A percentile compares a stretch with the other conserved stretches of the same genome.
Evolutionary conservation across 1,140 invertebrate species (phyloP).

Genomic region (Drosophila auraria): DNA sequence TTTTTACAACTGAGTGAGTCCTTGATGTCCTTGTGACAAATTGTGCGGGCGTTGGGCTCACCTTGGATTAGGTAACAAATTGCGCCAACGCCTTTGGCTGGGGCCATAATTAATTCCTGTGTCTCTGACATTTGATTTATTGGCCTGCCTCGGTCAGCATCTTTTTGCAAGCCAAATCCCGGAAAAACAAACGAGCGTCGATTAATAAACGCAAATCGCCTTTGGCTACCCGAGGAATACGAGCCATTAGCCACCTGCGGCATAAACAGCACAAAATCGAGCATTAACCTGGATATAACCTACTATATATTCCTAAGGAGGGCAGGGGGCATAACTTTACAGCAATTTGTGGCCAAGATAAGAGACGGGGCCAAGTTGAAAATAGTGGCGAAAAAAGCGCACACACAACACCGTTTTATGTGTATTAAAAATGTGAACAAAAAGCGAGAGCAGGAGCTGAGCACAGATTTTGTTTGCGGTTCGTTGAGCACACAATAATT

Average conservation of each 20-base stretch:
- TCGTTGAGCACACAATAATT: conserved; percentile 82
- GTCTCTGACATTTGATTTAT: conserved; percentile 65
- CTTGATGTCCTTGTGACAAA: conserved; percentile 12
- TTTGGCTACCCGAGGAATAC: conserved; percentile 28
- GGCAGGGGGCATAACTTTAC: conserved; percentile 18
- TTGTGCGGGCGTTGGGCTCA: conserved; percentile 7
- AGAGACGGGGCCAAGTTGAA: conserved; percentile 50
- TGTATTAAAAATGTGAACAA: conserved; percentile 62
- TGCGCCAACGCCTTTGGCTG: conserved; percentile 46
- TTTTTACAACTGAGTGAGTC: conserved; percentile 27
- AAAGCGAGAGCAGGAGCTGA: conserved; percentile 32
- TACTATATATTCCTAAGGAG: background rate
- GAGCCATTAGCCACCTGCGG: conserved; percentile 56
- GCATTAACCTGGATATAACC: conserved; percentile 47
- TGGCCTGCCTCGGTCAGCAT: conserved; percentile 15
- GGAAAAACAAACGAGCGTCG: conserved; percentile 28
- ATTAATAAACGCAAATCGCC: conserved; percentile 42
- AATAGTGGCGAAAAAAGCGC: conserved; percentile 54
- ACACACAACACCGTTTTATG: conserved; percentile 36
- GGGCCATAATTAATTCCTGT: conserved; percentile 67
- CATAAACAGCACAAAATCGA: conserved; percentile 49
- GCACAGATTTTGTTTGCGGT: conserved; percentile 76
- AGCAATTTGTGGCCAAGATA: conserved; percentile 56
- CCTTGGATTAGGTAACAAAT: conserved; percentile 66
- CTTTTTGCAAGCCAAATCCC: conserved; percentile 33